Percentiles rank a stretch among this genome's conserved stretches.
phyloP scores from a whole-genome alignment of 2,888 invertebrate genomes.

The Phrixothrix hirtus region DNA sequence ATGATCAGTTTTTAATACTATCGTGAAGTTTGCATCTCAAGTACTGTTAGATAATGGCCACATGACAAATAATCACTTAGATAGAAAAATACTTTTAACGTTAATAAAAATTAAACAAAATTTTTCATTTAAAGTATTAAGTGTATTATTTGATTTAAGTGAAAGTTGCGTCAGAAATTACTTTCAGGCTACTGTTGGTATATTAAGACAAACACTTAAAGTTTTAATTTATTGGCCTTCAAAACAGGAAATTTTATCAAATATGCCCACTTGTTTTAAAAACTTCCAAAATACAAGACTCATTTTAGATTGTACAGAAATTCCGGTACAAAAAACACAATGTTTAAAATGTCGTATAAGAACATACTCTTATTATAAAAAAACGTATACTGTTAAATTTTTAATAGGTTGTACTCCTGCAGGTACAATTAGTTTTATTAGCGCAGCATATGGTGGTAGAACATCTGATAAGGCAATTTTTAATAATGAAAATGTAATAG shows the following conservation, averaged over 20 bases:
- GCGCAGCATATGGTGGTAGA: neutral
- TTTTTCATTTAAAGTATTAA: neutral
- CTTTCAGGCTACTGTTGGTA: neutral
- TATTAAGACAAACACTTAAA: neutral
- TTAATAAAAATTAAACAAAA: too few relatives aligned
- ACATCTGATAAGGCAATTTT: neutral
- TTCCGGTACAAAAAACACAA: neutral
- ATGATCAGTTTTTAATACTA: too few relatives aligned
- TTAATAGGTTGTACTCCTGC: conserved; percentile 3
- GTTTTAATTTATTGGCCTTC: neutral
- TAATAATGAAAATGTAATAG: neutral
- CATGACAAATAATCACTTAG: neutral
- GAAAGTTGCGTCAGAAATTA: neutral
- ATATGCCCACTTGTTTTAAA: neutral
- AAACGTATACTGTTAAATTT: neutral
- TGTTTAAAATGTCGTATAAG: conserved; percentile 1
- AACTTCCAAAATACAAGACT: neutral
- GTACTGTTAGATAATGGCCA: too few relatives aligned
- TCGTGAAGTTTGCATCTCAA: too few relatives aligned
- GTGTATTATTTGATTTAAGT: neutral
- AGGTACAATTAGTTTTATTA: neutral
- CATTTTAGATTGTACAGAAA: neutral
- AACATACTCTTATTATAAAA: conserved; percentile 1
- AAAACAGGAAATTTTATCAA: neutral
- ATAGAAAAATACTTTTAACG: too few relatives aligned